These are phyloP conservation scores for Onthophagus sagittarius DNA, from an alignment of 2,888 invertebrate genomes.

Conservation along the genomic window DNA sequence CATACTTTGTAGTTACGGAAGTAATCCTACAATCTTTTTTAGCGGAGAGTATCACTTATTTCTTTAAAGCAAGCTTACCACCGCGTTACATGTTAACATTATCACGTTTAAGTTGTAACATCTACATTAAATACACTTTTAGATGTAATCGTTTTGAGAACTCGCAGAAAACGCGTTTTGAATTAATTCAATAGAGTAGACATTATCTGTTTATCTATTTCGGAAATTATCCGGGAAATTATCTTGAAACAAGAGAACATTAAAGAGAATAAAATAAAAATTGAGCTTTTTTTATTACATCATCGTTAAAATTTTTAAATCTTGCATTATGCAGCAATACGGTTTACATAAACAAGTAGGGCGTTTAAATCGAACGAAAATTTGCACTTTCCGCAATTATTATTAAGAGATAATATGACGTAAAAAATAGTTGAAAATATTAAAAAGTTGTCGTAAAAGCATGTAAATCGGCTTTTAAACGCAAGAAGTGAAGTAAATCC, in stretches of 20 bases:
- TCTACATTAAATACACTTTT: too few species aligned
- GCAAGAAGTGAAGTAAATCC: neutral
- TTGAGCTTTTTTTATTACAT: neutral
- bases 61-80: neutral
- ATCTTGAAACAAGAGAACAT: too few species aligned
- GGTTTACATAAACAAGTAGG: neutral
- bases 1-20: neutral
- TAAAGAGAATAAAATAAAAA: too few species aligned
- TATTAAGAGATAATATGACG: neutral
- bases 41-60: neutral
- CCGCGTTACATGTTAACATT: neutral
- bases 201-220: neutral
- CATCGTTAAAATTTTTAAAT: neutral
- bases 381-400: neutral
- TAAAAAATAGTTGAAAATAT: neutral
- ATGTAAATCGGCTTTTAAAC: neutral
- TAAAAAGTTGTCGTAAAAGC: neutral
- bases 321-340: neutral
- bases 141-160: neutral
- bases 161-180: neutral
- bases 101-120: neutral
- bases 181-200: neutral
- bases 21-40: neutral
- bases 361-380: neutral
- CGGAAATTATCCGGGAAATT: too few species aligned